phyloP scores from a whole-genome alignment of 2,797 vertebrate genomes.

The Chlorospingus semifuscus region DNA sequence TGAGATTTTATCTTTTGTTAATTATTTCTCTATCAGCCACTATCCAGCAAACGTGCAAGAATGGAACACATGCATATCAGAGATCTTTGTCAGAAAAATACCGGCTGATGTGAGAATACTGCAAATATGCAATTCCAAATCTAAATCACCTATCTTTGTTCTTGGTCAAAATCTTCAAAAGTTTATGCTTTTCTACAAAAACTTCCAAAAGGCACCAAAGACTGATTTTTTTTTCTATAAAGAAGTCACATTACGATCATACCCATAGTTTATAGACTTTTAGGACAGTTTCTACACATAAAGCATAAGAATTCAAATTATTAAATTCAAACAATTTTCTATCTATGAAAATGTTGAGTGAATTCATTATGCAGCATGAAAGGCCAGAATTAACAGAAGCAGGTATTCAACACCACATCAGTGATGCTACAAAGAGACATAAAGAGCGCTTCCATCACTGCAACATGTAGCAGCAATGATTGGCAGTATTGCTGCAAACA shows the following conservation, averaged over 20 bases:
- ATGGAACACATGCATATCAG: not conserved
- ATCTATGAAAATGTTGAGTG: not conserved
- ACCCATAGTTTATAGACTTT: not conserved
- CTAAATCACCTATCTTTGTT: not conserved
- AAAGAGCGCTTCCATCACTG: not conserved
- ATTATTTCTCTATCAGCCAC: not conserved
- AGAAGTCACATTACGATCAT: not conserved
- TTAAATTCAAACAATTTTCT: not conserved
- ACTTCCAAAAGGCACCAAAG: not conserved
- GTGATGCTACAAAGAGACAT: not conserved
- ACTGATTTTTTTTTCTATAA: not conserved
- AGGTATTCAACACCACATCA: not conserved
- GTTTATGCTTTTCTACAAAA: not conserved
- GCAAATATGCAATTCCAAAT: not conserved
- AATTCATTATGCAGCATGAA: not conserved
- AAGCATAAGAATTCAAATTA: not conserved
- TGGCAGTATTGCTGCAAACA: not conserved
- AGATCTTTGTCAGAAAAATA: not conserved
- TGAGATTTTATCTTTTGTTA: not conserved
- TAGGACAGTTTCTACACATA: not conserved
- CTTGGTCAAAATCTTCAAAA: not conserved
- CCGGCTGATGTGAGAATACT: not conserved
- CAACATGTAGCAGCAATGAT: fast-evolving
- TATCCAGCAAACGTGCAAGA: not conserved
- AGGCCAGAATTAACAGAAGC: not conserved